Base-by-base conservation (phyloP, 2,113 vertebrate genomes). In the Cathartes aura region DNA sequence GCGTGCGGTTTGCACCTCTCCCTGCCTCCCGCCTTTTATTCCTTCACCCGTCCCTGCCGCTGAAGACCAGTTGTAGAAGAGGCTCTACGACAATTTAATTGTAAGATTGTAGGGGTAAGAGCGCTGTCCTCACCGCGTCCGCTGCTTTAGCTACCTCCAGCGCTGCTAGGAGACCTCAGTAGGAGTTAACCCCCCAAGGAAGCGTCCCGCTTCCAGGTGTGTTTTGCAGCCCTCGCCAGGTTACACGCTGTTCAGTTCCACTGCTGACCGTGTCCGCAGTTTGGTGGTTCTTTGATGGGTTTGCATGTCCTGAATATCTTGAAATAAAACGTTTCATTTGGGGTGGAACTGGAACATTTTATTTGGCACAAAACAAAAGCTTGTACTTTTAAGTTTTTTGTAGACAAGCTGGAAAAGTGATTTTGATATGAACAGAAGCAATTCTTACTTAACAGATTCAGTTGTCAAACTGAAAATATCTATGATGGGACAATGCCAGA, bases 121-220 rank as follows among this genome's bases (percentile, higher is more conserved):
- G 30, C 8, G 68, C 38, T 26, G 32, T 45, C 24, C 32, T 68
- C 0, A 0, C 0, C 0, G 43, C 13, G 17, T 26, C 58, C 12
- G 2, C 60, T 48, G 47, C 63, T 75, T 15, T 10, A 26, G 50
- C 50, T 50, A 4, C 50, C 58, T 38, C 12, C 8, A 8, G 76
- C 1, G 3, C 73, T 81, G 58, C 64, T 1, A 3, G 26, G 43
- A 64, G 59, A 15, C 27, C 60, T 64, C 32, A 2, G n/a, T 2
- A 55, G 38, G 23, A 36, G 32, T 10, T 32, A 3, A 23, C 16
- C 13, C 5, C 48, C n/a, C n/a, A 4, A 48, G 18, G 20, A 16
- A 8, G n/a, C 3, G 10, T 24, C 63, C 47, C 0, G 6, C 13
- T n/a, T 38, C 4, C n/a, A 24, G 68, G 30, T 50, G 79, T 2